These are phyloP conservation scores for Balearica regulorum DNA, from an alignment of 2,797 vertebrate genomes.

Conservation along the genomic window DNA sequence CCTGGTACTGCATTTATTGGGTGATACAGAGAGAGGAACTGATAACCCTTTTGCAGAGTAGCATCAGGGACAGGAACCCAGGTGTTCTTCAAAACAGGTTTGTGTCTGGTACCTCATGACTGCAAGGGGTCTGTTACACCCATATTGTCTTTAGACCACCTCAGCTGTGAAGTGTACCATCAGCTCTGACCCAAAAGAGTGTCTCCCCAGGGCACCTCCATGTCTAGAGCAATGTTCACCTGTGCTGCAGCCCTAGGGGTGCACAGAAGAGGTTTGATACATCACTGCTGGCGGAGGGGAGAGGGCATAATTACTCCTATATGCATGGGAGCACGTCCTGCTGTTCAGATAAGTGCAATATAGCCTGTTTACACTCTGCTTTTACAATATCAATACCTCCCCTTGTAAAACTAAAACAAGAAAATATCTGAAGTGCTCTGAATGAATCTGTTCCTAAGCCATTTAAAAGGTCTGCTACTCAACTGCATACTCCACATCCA, in stretches of 20 bases:
- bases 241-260: not conserved
- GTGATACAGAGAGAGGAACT: not conserved
- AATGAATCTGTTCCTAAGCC: not conserved
- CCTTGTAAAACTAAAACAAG: not conserved
- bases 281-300: too few relatives aligned
- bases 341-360: not conserved
- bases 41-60: not conserved
- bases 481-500: not conserved
- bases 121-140: not conserved
- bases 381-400: not conserved
- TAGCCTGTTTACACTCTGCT: not conserved
- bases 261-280: not conserved
- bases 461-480: not conserved
- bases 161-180: not conserved
- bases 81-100: not conserved
- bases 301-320: not conserved
- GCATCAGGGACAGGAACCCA: not conserved
- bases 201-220: fast-evolving
- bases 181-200: not conserved
- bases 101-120: not conserved
- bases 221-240: not conserved
- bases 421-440: not conserved
- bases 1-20: not conserved
- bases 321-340: fast-evolving
- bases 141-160: not conserved